Evolutionary conservation across 2,888 invertebrate genomes (phyloP).

Genomic region (Andricus quercusramuli): DNA sequence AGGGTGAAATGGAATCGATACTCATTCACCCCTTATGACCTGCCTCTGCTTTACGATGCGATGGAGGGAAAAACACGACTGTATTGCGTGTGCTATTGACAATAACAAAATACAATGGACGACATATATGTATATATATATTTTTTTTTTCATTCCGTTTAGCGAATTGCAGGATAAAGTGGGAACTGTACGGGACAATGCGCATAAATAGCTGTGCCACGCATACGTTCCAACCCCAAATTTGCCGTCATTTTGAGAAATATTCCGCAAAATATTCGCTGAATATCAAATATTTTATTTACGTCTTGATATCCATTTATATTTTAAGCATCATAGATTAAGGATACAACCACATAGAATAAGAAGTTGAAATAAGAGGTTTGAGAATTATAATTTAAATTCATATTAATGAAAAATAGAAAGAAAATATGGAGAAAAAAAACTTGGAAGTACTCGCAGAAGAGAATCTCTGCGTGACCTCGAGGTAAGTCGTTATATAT

Average conservation of each 20-base stretch:
- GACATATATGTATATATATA: slow-evolving; percentile 30
- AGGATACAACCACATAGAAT: background rate
- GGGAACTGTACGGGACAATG: background rate
- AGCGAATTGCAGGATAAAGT: slow-evolving; percentile 12
- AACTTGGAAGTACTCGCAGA: background rate
- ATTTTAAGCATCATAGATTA: background rate
- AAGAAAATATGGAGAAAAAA: background rate
- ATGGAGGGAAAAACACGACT: slow-evolving; percentile 15
- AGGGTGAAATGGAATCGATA: slow-evolving; percentile 37
- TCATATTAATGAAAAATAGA: background rate
- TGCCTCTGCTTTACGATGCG: slow-evolving; percentile 26
- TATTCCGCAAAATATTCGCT: background rate
- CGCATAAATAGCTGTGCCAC: slow-evolving; percentile 6
- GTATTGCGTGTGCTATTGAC: slow-evolving; percentile 40
- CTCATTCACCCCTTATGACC: slow-evolving; percentile 41
- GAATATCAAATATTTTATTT: background rate
- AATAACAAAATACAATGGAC: slow-evolving; percentile 31
- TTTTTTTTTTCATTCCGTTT: slow-evolving; percentile 31
- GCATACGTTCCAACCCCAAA: slow-evolving; percentile 1
- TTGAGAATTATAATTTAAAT: background rate
- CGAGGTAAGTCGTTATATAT: background rate
- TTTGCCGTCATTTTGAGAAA: background rate
- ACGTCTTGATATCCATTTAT: background rate
- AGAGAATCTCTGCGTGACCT: background rate
- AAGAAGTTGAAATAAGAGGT: background rate